phyloP scores from a whole-genome alignment of 2,113 vertebrate species.

The Pelodiscus sinensis region DNA sequence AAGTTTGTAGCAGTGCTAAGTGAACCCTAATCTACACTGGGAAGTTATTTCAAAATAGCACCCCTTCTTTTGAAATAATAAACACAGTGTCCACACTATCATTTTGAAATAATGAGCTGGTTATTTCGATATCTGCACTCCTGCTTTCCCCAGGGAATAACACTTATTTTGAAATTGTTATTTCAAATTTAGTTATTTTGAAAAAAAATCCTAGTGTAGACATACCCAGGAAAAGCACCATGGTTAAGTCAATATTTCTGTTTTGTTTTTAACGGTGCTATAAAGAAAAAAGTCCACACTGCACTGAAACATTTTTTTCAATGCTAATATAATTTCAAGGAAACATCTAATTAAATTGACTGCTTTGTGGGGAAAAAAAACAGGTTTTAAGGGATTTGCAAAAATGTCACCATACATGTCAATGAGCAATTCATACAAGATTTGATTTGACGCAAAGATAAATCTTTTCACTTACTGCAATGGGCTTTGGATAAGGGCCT shows the following conservation, averaged over 20 bases:
- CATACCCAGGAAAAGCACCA: not conserved
- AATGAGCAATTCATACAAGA: not conserved
- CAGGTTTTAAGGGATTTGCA: slow-evolving; percentile 26
- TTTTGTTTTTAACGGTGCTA: not conserved
- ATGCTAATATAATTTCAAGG: not conserved
- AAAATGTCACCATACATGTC: not conserved
- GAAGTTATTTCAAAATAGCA: too few relatives aligned
- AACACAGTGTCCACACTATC: too few relatives aligned
- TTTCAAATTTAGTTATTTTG: too few relatives aligned
- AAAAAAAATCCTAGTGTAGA: too few relatives aligned
- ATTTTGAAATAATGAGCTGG: too few relatives aligned
- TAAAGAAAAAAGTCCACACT: not conserved
- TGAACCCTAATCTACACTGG: not conserved
- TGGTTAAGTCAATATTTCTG: not conserved
- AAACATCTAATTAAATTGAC: not conserved
- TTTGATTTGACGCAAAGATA: slow-evolving; percentile 18
- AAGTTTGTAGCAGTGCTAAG: not conserved
- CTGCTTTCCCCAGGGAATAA: too few relatives aligned
- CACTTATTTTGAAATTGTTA: too few relatives aligned
- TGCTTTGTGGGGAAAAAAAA: not conserved
- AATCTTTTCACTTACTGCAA: not conserved
- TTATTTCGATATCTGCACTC: too few relatives aligned
- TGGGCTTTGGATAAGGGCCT: slow-evolving; percentile 8
- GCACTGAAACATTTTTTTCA: slow-evolving; percentile 14
- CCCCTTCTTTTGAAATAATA: too few relatives aligned